Evolutionary conservation across 2,888 invertebrate genomes (phyloP).

Genomic region (Labia minor): DNA sequence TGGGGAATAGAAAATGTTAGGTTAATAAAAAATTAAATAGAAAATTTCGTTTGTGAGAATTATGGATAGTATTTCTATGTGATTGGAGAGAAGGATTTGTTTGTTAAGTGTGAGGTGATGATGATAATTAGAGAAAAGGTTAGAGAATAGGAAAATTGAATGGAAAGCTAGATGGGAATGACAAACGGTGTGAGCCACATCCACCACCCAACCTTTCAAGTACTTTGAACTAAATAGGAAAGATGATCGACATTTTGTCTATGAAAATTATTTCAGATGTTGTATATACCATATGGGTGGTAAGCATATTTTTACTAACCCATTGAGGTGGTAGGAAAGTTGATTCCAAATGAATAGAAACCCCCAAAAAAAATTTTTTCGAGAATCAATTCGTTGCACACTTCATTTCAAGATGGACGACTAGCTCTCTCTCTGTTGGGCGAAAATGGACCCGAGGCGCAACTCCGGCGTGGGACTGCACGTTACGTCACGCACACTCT

Average conservation of each 20-base stretch:
- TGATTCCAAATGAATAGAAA: slow-evolving; percentile 28
- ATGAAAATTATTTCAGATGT: not conserved
- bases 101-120: too few relatives aligned
- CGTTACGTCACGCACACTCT: not conserved
- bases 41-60: too few relatives aligned
- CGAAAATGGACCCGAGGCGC: slow-evolving; percentile 31
- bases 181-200: slow-evolving; percentile 26
- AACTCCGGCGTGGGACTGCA: slow-evolving; percentile 26
- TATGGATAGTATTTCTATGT: too few relatives aligned
- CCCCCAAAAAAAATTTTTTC: slow-evolving; percentile 23
- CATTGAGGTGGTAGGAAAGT: slow-evolving; percentile 27
- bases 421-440: slow-evolving; percentile 29
- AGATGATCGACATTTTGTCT: not conserved
- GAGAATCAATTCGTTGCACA: slow-evolving; percentile 29
- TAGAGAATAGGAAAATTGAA: slow-evolving; percentile 16
- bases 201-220: slow-evolving; percentile 22
- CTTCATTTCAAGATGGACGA: slow-evolving; percentile 32
- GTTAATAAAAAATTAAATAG: too few relatives aligned
- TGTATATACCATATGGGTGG: not conserved
- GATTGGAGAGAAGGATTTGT: too few relatives aligned
- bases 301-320: slow-evolving; percentile 28
- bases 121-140: not conserved
- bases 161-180: slow-evolving; percentile 20
- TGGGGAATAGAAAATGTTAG: too few relatives aligned
- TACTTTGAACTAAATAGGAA: not conserved